Conservation (phyloP, 1,140 invertebrate species). For the Drosophila erecta region DNA sequence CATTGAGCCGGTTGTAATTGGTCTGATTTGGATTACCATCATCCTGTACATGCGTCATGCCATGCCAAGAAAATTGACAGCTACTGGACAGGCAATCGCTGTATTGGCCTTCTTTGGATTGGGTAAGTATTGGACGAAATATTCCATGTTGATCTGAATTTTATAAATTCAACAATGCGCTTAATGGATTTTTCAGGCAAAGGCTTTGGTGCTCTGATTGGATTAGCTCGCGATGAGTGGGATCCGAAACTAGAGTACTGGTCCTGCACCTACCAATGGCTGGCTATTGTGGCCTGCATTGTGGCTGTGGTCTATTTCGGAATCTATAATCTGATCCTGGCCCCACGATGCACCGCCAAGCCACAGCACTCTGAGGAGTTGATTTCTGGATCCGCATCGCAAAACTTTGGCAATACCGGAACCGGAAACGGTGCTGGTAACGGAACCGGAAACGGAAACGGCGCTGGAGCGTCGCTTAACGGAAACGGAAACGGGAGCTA, state of each 20-base stretch:
- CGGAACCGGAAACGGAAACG: constrained; percentile 56
- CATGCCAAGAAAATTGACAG: constrained; percentile 91
- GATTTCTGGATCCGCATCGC: constrained; percentile 80
- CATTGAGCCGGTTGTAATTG: constrained; percentile 92
- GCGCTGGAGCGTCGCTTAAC: constrained; percentile 50
- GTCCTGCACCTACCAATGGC: constrained; percentile 86
- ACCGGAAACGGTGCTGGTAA: constrained; percentile 43
- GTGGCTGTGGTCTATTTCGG: constrained; percentile 88
- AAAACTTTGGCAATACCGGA: constrained; percentile 83
- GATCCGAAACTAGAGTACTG: constrained; percentile 54
- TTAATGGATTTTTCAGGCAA: constrained; percentile 85
- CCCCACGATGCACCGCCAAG: constrained; percentile 88
- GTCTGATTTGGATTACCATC: constrained; percentile 93
- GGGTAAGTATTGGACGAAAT: constrained; percentile 87
- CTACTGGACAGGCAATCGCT: constrained; percentile 92
- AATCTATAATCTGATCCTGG: constrained; percentile 89
- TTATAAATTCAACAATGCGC: neutral
- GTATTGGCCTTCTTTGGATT: constrained; percentile 93
- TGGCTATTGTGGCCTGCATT: constrained; percentile 88
- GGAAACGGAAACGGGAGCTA: constrained; percentile 87
- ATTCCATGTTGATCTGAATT: no score
- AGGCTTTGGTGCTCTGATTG: constrained; percentile 88
- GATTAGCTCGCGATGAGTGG: constrained; percentile 85
- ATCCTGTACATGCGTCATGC: constrained; percentile 92
- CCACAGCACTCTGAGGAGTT: constrained; percentile 86